These are phyloP conservation scores for Silurus aristotelis DNA, from an alignment of 2,797 vertebrate species.

Conservation along the genomic window DNA sequence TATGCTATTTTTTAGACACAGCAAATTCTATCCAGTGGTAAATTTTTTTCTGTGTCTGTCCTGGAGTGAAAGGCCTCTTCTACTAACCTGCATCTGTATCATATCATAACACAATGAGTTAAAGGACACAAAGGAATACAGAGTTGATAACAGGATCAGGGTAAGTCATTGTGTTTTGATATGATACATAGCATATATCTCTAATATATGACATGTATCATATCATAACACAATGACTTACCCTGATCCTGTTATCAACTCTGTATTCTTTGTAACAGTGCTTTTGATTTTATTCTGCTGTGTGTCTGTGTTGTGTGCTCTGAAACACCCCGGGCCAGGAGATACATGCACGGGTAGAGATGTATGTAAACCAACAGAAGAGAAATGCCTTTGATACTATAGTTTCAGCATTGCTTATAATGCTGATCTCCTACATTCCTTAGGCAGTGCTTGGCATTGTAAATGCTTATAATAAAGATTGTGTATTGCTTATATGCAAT, in stretches of 20 bases:
- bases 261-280: neutral
- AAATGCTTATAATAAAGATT: neutral
- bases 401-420: constrained; percentile 9
- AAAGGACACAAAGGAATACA: too few relatives aligned
- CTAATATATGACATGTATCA: too few relatives aligned
- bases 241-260: neutral
- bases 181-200: too few relatives aligned
- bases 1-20: neutral
- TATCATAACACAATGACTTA: neutral
- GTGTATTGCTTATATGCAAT: neutral
- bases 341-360: neutral
- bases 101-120: neutral
- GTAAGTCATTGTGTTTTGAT: too few relatives aligned
- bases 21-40: neutral
- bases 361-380: constrained; percentile 46
- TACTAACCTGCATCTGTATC: neutral
- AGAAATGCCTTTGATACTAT: constrained; percentile 35
- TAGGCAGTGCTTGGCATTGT: neutral
- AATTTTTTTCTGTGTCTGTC: neutral
- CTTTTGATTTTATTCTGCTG: constrained; percentile 38
- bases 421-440: constrained; percentile 36
- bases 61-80: constrained; percentile 11
- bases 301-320: constrained; percentile 20
- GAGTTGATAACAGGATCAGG: too few relatives aligned
- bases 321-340: constrained; percentile 40